Evolutionary conservation across 2,113 vertebrate species (phyloP).

Genomic region (Carlito syrichta): DNA sequence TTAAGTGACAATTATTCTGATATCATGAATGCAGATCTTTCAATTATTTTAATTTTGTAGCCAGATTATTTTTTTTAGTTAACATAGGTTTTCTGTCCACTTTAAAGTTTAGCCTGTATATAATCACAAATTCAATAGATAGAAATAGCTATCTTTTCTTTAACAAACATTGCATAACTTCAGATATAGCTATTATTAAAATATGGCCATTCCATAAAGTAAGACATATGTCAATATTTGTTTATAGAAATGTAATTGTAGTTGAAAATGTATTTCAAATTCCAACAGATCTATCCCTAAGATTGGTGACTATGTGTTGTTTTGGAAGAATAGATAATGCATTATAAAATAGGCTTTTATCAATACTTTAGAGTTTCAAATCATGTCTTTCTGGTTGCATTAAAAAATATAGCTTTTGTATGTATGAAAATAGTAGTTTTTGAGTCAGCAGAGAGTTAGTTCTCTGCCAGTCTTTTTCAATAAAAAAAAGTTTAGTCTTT

Average conservation of each 20-base stretch:
- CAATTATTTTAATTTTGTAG: neutral
- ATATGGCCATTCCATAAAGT: neutral
- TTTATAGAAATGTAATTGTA: neutral
- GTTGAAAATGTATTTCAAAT: slow-evolving; percentile 1
- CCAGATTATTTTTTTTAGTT: neutral
- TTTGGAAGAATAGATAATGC: neutral
- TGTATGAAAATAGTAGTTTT: neutral
- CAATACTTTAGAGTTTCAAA: neutral
- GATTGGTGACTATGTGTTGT: neutral
- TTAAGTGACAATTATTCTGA: neutral
- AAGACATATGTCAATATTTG: neutral
- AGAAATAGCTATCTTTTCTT: neutral
- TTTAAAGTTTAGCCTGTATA: neutral
- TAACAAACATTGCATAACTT: neutral
- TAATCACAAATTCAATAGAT: neutral
- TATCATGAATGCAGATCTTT: neutral
- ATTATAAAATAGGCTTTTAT: neutral
- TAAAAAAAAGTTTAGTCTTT: neutral
- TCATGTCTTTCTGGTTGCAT: neutral
- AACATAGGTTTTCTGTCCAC: neutral
- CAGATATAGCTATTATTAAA: neutral
- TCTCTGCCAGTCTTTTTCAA: neutral
- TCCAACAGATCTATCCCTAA: neutral
- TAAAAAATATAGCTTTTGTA: neutral
- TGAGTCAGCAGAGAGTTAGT: neutral